These are phyloP conservation scores for Leptinotarsa defecta DNA, from an alignment of 1,140 invertebrate genomes.

Conservation along the genomic window DNA sequence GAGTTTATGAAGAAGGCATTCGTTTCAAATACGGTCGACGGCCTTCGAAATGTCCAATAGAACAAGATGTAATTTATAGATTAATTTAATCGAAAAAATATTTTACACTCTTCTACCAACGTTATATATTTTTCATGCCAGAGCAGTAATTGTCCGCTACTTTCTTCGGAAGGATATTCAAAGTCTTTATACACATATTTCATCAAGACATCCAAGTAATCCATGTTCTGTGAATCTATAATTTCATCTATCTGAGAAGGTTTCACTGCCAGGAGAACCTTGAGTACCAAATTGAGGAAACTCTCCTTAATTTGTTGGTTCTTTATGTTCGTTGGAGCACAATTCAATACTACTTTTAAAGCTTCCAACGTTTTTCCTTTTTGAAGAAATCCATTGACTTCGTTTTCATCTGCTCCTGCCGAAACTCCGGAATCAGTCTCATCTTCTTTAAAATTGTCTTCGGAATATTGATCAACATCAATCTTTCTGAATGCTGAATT, in stretches of 20 bases:
- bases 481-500: conserved; percentile 94
- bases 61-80: too few species aligned
- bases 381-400: conserved; percentile 79
- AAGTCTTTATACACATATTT: conserved; percentile 98
- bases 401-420: conserved; percentile 83
- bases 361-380: conserved; percentile 86
- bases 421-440: conserved; percentile 75
- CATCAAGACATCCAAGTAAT: conserved; percentile 91
- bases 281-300: conserved; percentile 80
- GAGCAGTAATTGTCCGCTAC: conserved; percentile 87
- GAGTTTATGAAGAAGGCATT: too few species aligned
- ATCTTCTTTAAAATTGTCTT: conserved; percentile 93
- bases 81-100: conserved; percentile 24
- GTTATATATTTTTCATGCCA: conserved; percentile 96
- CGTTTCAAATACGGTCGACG: too few species aligned
- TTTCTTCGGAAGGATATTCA: conserved; percentile 90
- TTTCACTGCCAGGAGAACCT: conserved; percentile 89
- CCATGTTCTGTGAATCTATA: conserved; percentile 76
- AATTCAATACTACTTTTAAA: conserved; percentile 77
- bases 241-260: conserved; percentile 91
- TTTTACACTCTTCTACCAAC: conserved; percentile 80
- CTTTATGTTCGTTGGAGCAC: conserved; percentile 85
- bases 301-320: conserved; percentile 92
- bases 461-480: conserved; percentile 95
- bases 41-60: too few species aligned